Conservation (phyloP, 2,113 vertebrate species). For the Microtus montanus region DNA sequence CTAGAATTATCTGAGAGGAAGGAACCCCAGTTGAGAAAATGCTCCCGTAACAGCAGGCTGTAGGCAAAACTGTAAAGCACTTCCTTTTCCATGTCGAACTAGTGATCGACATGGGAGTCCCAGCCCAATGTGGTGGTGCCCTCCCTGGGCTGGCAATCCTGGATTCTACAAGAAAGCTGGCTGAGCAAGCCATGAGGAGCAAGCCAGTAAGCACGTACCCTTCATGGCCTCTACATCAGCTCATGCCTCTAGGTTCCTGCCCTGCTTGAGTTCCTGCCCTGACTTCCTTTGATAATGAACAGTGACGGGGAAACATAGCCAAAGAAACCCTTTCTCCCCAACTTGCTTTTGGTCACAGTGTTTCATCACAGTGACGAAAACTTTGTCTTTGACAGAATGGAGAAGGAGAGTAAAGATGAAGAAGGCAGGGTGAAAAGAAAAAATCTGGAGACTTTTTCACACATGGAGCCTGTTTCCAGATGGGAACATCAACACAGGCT, state of each 20-base stretch:
- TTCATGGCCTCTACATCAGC: not conserved
- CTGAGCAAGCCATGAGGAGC: not conserved
- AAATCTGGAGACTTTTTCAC: not conserved
- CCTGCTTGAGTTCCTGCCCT: not conserved
- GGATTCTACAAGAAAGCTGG: not conserved
- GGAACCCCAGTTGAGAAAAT: not conserved
- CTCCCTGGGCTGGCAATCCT: too few relatives aligned
- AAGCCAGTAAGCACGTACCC: not conserved
- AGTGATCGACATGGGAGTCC: not conserved
- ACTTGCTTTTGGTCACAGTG: not conserved
- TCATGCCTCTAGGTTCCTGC: not conserved
- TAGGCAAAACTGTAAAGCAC: not conserved
- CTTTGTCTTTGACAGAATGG: not conserved
- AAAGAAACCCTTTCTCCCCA: not conserved
- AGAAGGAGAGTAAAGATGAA: not conserved
- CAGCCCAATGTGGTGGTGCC: not conserved
- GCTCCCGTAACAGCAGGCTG: not conserved
- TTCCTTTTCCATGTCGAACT: not conserved
- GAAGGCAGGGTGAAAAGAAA: not conserved
- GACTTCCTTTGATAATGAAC: not conserved
- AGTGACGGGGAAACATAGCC: not conserved
- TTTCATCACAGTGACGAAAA: not conserved
- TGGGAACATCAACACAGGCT: not conserved
- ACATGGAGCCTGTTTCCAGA: not conserved
- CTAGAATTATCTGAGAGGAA: not conserved